These are phyloP conservation scores for Jaculus jaculus DNA, from an alignment of 2,113 vertebrate species.

Conservation along the genomic window DNA sequence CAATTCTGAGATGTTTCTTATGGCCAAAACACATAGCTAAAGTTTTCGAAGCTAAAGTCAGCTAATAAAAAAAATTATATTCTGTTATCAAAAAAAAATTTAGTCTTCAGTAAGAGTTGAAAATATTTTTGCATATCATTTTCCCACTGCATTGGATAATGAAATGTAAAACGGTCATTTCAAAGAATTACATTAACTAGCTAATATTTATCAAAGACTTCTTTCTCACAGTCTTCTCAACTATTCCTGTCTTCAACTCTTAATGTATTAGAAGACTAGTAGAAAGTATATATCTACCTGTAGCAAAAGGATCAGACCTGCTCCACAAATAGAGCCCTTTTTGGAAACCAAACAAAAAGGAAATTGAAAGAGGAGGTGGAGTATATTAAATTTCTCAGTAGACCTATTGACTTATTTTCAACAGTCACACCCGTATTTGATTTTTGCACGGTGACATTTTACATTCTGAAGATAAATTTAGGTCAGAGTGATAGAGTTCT, in stretches of 20 bases:
- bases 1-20: not conserved
- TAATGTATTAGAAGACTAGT: not conserved
- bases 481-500: not conserved
- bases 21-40: not conserved
- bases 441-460: not conserved
- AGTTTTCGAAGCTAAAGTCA: constrained; percentile 8
- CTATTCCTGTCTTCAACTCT: not conserved
- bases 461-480: constrained; percentile 42
- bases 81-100: not conserved
- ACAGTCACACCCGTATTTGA: not conserved
- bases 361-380: not conserved
- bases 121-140: not conserved
- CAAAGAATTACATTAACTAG: not conserved
- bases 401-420: constrained; percentile 26
- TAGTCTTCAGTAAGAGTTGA: not conserved
- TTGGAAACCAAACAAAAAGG: constrained; percentile 22
- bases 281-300: not conserved
- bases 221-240: not conserved
- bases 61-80: not conserved
- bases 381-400: constrained; percentile 40
- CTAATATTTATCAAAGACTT: not conserved
- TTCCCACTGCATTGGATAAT: not conserved
- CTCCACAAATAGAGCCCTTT: not conserved
- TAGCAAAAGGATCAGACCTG: not conserved
- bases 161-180: not conserved